These are phyloP conservation scores for Chiloscyllium plagiosum DNA, from an alignment of 2,113 vertebrate genomes.

Conservation along the genomic window DNA sequence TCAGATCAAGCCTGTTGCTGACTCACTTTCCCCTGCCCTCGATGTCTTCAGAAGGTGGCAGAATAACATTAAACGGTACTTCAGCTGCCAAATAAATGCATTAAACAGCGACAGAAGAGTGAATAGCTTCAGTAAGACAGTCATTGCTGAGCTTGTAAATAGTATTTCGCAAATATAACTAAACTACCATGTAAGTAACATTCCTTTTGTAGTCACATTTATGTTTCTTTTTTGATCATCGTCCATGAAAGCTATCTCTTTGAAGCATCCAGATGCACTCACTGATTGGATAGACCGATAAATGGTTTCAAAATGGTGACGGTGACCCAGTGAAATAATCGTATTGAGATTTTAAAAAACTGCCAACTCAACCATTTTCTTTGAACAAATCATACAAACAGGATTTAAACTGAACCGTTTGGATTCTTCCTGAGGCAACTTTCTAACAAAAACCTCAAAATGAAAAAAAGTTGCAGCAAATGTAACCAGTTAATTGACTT, in stretches of 20 bases:
- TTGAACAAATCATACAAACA: neutral
- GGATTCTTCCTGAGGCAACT: neutral
- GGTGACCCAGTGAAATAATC: neutral
- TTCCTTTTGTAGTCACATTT: neutral
- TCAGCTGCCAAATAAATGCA: neutral
- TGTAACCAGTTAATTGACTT: neutral
- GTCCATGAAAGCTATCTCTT: neutral
- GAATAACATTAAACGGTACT: neutral
- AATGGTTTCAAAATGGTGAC: neutral
- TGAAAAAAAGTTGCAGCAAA: neutral
- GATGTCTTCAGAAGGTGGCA: neutral
- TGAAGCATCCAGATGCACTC: neutral
- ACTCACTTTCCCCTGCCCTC: neutral
- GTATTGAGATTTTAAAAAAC: neutral
- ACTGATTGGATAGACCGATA: neutral
- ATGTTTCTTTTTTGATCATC: neutral
- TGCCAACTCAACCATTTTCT: neutral
- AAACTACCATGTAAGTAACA: neutral
- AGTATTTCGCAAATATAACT: neutral
- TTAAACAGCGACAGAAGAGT: neutral
- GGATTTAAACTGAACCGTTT: neutral
- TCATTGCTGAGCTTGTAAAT: neutral
- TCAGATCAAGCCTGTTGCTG: neutral
- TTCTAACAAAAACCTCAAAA: neutral
- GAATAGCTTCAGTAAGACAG: neutral